These are phyloP conservation scores for Sterrhoptilus dennistouni DNA, from an alignment of 2,113 vertebrate species.

Conservation along the genomic window DNA sequence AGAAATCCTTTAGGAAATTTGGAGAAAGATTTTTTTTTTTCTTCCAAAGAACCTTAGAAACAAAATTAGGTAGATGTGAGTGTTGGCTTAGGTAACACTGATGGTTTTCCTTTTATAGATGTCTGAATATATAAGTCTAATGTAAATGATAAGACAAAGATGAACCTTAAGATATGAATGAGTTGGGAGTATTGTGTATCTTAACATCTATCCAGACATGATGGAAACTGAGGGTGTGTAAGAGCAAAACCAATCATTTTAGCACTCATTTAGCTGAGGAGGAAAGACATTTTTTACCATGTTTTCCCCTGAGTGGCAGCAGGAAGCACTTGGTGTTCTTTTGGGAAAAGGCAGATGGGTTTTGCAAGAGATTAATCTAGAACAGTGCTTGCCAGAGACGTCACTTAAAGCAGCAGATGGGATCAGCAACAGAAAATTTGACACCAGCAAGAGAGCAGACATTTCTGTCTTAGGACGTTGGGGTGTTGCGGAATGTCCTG, in stretches of 20 bases:
- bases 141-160: not conserved
- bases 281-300: not conserved
- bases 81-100: not conserved
- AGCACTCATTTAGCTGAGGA: not conserved
- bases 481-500: not conserved
- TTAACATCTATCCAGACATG: not conserved
- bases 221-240: not conserved
- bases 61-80: not conserved
- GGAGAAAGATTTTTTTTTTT: not conserved
- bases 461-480: not conserved
- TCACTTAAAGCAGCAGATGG: not conserved
- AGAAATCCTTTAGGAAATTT: constrained; percentile 32
- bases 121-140: not conserved
- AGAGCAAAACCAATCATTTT: not conserved
- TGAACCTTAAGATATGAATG: not conserved
- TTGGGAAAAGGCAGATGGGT: constrained; percentile 4
- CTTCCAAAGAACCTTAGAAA: not conserved
- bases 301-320: not conserved
- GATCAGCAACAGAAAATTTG: not conserved
- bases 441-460: not conserved
- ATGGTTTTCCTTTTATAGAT: not conserved
- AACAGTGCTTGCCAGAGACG: not conserved
- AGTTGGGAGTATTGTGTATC: not conserved
- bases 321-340: not conserved
- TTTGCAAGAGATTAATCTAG: constrained; percentile 12